A percentile compares a stretch with the other conserved stretches of the same genome.
phyloP scores from a whole-genome alignment of 2,888 invertebrate species.

The Julus scanicus region DNA sequence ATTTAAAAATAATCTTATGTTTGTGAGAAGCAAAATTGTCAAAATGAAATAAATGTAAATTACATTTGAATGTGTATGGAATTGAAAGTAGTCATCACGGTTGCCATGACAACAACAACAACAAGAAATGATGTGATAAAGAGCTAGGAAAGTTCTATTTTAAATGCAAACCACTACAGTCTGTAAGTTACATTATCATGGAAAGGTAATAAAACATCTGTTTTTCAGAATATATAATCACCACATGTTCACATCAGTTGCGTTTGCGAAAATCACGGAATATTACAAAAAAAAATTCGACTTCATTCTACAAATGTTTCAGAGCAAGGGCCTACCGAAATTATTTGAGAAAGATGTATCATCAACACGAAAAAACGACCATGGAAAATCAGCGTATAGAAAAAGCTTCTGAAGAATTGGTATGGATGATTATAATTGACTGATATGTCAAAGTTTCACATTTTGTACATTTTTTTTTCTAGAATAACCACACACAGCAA shows the following conservation, averaged over 20 bases:
- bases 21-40: no score
- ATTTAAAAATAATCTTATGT: no score
- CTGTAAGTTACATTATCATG: background rate
- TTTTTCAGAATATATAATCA: background rate
- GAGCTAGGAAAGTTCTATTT: background rate
- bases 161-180: background rate
- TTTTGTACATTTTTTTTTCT: background rate
- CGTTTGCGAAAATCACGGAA: no score
- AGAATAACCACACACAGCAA: constrained; percentile 26
- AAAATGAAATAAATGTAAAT: no score
- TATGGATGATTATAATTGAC: background rate
- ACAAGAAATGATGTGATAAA: no score
- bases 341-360: constrained; percentile 21
- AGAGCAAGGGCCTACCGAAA: background rate
- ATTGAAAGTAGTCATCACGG: background rate
- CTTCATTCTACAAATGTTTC: background rate
- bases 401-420: constrained; percentile 45
- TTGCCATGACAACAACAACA: background rate
- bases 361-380: constrained; percentile 13
- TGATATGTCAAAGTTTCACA: background rate
- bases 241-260: no score
- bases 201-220: background rate
- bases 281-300: no score
- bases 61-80: no score
- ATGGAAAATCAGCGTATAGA: constrained; percentile 15